phyloP scores from a whole-genome alignment of 2,113 vertebrate species.

The Pithys albifrons region DNA sequence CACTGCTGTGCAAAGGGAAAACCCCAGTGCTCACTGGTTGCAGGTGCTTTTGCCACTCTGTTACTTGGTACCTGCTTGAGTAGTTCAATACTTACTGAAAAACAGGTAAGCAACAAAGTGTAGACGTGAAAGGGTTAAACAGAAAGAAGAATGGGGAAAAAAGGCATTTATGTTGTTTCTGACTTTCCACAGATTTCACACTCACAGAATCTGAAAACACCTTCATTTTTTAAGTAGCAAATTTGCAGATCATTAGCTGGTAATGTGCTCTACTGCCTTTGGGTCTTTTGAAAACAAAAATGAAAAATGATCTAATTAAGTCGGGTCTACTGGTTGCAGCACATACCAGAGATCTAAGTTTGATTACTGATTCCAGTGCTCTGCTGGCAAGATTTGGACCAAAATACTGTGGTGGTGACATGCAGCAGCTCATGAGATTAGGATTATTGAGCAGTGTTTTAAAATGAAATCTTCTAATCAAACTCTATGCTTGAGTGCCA shows the following conservation, averaged over 20 bases:
- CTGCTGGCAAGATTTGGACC: neutral
- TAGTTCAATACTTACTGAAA: neutral
- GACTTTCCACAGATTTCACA: neutral
- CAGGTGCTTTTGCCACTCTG: neutral
- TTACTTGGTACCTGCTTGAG: neutral
- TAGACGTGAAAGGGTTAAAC: neutral
- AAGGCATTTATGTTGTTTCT: neutral
- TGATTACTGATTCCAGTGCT: neutral
- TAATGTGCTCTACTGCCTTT: slow-evolving; percentile 50
- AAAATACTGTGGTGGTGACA: neutral
- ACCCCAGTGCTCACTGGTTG: neutral
- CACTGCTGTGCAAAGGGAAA: neutral
- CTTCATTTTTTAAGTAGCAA: slow-evolving; percentile 59
- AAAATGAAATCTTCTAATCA: neutral
- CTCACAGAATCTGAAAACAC: slow-evolving; percentile 33
- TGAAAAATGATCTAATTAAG: slow-evolving; percentile 58
- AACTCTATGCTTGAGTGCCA: neutral
- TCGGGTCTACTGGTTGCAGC: neutral
- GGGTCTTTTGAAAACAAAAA: slow-evolving; percentile 57
- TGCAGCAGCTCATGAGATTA: neutral
- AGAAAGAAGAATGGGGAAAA: neutral
- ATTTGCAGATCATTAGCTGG: slow-evolving; percentile 59
- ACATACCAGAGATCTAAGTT: neutral
- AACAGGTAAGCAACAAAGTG: neutral
- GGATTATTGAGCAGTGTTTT: neutral